These are phyloP conservation scores for Brotogeris chrysoptera DNA, from an alignment of 2,797 vertebrate species.

Conservation along the genomic window DNA sequence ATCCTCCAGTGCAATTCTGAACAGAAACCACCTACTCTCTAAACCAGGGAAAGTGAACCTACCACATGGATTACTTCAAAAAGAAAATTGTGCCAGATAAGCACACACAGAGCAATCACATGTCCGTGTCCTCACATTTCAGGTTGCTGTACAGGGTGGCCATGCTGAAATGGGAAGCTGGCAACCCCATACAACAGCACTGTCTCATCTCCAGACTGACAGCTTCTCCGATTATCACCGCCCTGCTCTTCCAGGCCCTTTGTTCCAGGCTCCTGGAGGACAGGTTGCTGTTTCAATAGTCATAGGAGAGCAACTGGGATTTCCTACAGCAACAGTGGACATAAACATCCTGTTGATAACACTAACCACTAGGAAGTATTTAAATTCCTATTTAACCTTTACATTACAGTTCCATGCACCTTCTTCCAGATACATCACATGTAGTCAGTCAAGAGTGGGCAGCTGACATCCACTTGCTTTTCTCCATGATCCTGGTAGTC, in stretches of 20 bases:
- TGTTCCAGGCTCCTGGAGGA: background rate
- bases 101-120: background rate
- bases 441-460: background rate
- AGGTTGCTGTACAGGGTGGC: background rate
- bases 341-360: background rate
- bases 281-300: background rate
- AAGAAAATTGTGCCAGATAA: background rate
- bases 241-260: background rate
- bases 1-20: background rate
- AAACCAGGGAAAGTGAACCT: background rate
- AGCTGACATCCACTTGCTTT: background rate
- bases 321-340: background rate
- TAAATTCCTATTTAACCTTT: background rate
- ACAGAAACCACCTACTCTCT: background rate
- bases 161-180: background rate
- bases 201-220: background rate
- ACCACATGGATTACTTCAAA: accelerated
- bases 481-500: background rate
- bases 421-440: background rate
- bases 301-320: background rate
- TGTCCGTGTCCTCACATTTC: background rate
- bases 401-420: background rate
- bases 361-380: background rate
- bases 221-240: background rate
- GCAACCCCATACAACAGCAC: background rate